These are phyloP conservation scores for Pseudois nayaur DNA, from an alignment of 2,113 vertebrate species.

Conservation along the genomic window DNA sequence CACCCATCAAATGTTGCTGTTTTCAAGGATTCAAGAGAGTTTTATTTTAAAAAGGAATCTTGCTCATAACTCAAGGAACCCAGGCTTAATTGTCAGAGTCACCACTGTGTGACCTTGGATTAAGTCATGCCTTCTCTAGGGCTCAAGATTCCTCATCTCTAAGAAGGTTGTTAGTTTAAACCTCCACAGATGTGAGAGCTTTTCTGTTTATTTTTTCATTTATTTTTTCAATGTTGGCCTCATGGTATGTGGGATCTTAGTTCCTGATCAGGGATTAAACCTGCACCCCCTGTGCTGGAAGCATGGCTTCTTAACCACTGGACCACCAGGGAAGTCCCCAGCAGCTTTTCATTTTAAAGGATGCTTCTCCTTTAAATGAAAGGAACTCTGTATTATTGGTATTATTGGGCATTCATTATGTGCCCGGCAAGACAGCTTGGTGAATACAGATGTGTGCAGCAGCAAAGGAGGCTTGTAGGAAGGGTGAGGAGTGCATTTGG, in stretches of 20 bases:
- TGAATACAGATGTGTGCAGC: background rate
- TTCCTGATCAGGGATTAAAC: background rate
- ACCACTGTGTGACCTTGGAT: background rate
- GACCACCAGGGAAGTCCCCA: background rate
- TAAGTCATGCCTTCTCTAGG: background rate
- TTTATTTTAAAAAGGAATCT: background rate
- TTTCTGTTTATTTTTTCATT: background rate
- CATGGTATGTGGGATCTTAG: background rate
- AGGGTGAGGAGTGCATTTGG: background rate
- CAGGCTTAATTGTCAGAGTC: background rate
- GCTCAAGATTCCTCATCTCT: background rate
- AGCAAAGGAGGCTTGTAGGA: background rate
- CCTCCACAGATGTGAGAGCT: background rate
- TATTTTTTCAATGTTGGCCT: background rate
- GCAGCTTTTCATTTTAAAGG: background rate
- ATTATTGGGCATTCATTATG: background rate
- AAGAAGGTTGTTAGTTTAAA: background rate
- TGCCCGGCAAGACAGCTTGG: background rate
- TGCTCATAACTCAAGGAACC: background rate
- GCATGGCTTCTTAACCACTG: background rate
- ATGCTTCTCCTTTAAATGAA: background rate
- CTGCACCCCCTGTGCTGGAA: fast-evolving
- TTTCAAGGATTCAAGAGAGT: background rate
- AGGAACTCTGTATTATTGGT: background rate
- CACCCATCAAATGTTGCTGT: background rate